Percentiles rank a stretch among this genome's conserved stretches.
Conservation (phyloP, 2,797 vertebrate genomes). For the Sternotherus odoratus region DNA sequence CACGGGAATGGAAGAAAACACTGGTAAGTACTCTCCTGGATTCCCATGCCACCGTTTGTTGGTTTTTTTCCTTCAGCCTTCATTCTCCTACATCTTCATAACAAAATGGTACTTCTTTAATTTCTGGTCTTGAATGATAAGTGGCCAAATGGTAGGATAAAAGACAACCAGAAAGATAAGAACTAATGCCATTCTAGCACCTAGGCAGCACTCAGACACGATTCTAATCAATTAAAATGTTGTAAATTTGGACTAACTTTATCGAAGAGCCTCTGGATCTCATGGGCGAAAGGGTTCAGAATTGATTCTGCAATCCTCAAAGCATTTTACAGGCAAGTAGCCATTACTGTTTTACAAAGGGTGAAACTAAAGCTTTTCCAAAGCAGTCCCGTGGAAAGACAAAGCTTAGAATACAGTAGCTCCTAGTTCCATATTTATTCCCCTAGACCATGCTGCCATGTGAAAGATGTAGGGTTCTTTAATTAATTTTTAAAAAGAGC, state of each 20-base stretch:
- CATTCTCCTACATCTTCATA: neutral
- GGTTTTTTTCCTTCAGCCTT: neutral
- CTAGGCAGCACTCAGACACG: neutral
- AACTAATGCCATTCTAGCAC: neutral
- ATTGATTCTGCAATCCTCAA: neutral
- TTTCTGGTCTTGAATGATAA: neutral
- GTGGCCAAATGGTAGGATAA: neutral
- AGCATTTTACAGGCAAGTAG: neutral
- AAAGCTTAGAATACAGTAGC: neutral
- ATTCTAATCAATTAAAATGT: neutral
- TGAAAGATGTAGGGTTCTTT: neutral
- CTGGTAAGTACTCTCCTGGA: slow-evolving; percentile 14
- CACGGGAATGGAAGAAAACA: slow-evolving; percentile 62
- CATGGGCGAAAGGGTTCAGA: neutral
- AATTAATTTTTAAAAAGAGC: neutral
- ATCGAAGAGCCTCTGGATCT: neutral
- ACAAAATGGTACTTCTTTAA: neutral
- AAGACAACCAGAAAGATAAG: neutral
- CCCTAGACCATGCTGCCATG: slow-evolving; percentile 7
- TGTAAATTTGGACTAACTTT: neutral
- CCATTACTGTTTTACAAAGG: neutral
- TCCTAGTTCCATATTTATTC: slow-evolving; percentile 6
- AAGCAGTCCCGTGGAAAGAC: neutral
- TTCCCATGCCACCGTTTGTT: neutral
- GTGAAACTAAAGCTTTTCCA: neutral